Evolutionary conservation across 2,113 vertebrate species (phyloP), one percentile per base, ranked within the genome.

Genomic region (Sturnus vulgaris): DNA sequence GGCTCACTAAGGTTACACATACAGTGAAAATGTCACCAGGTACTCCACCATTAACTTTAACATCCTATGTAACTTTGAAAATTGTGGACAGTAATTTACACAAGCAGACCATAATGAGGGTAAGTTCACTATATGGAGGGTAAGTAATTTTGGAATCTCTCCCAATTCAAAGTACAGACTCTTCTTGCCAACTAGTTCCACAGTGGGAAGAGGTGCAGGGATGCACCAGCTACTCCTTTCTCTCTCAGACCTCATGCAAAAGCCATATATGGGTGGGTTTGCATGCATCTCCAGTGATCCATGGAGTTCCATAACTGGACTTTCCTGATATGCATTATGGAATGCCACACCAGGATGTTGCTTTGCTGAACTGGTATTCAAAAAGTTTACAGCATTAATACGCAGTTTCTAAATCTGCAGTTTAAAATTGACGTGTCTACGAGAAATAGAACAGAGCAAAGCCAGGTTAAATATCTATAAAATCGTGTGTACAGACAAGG

Each of bases 221-320:
- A 30, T 15, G 52, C 22, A 50, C 9, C 40, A 57, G 19, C 31
- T 77, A 22, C 31, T 57, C 24, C 28, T 6, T 70, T 71, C 60
- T 63, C 39, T 55, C 39, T 71, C 60, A 66, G 28, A 30, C 8
- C 18, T 39, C 37, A 39, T 4, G 15, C 25, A 61, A 80, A 64
- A 83, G 5, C 35, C 0, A 0, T 33, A 1, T 12, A 44, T 0
- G 1, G 16, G 6, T 56, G 19, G 9, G 25, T 71, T 69, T 82
- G 39, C 23, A 70, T 1, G 1, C 16, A 24, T 6, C 12, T 10
- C 21, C 11, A 35, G 18, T 25, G 33, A 61, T 25, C 49, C 61
- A 39, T 2, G 18, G 65, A 25, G 21, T 28, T 83, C 68, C 60
- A 61, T 47, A 88, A 12, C 31, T 31, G 27, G 12, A 37, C n/a